Evolutionary conservation across 2,113 vertebrate species (phyloP).

Genomic region (Epinephelus lanceolatus): DNA sequence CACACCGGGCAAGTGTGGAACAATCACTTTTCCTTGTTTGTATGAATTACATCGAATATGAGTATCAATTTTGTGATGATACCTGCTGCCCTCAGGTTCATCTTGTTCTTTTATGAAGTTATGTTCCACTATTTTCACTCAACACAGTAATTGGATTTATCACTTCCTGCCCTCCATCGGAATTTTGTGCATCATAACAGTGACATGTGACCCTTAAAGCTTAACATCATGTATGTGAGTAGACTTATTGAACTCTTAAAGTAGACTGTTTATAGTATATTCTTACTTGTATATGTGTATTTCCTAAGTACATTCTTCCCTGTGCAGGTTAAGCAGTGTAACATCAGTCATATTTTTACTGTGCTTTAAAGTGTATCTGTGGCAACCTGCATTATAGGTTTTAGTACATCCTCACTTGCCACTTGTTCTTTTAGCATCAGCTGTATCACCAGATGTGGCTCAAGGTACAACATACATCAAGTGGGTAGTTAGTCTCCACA

Average conservation of each 20-base stretch:
- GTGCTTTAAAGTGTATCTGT: background rate
- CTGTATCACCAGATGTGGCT: constrained; percentile 32
- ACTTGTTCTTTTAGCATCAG: constrained; percentile 25
- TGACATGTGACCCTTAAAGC: too few species aligned
- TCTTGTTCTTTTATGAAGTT: too few species aligned
- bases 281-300: background rate
- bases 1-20: too few species aligned
- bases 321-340: background rate
- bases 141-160: too few species aligned
- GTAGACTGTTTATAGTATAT: background rate
- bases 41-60: too few species aligned
- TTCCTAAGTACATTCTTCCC: fast-evolving
- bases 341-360: background rate
- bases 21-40: too few species aligned
- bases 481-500: background rate
- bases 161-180: too few species aligned
- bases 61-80: too few species aligned
- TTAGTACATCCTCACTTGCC: background rate
- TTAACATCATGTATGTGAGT: too few species aligned
- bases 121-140: too few species aligned
- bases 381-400: background rate
- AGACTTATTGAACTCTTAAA: background rate
- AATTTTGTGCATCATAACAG: too few species aligned
- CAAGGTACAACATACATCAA: background rate
- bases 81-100: too few species aligned